phyloP scores from a whole-genome alignment of 1,140 invertebrate species.

The Octopus sinensis region DNA sequence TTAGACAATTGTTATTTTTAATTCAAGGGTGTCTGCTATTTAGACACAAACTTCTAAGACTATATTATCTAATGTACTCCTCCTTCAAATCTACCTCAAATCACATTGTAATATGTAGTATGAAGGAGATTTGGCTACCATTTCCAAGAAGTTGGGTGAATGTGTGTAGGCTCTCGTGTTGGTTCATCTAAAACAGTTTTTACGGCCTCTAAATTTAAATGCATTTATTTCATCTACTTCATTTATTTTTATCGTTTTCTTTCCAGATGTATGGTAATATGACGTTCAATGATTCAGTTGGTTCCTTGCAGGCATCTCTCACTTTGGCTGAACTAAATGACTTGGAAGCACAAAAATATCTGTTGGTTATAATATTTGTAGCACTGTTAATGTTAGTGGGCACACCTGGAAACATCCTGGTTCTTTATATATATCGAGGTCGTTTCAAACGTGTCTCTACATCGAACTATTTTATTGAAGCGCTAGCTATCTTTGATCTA shows the following conservation, averaged over 20 bases:
- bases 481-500: constrained; percentile 45
- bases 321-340: constrained; percentile 26
- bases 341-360: constrained; percentile 30
- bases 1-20: too few species aligned
- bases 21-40: too few species aligned
- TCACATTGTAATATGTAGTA: too few species aligned
- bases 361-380: constrained; percentile 39
- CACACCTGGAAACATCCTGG: constrained; percentile 37
- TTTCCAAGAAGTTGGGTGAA: too few species aligned
- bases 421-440: constrained; percentile 38
- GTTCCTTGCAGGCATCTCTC: too few species aligned
- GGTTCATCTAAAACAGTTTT: too few species aligned
- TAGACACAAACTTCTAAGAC: too few species aligned
- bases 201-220: too few species aligned
- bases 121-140: too few species aligned
- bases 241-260: neutral
- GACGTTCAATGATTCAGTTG: neutral
- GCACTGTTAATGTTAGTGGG: constrained; percentile 36
- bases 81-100: too few species aligned
- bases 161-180: too few species aligned
- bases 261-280: neutral
- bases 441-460: constrained; percentile 36
- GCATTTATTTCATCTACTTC: neutral
- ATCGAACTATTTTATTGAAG: constrained; percentile 45
- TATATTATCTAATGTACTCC: too few species aligned